Percentiles rank a stretch among this genome's conserved stretches.
These are phyloP conservation scores for Mus spretus DNA, from an alignment of 2,797 vertebrate genomes.

Conservation along the genomic window DNA sequence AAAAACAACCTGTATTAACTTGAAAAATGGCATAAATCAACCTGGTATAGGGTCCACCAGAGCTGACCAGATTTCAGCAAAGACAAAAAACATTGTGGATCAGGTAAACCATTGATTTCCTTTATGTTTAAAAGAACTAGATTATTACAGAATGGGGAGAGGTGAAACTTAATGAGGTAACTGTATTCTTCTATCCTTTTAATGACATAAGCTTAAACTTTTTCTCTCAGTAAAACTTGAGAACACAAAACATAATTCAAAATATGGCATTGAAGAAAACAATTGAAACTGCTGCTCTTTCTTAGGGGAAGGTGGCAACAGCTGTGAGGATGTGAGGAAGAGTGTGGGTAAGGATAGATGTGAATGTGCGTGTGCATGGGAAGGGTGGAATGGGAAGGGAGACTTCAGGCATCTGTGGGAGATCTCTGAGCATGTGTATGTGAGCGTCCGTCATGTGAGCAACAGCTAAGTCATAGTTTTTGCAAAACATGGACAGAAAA, in stretches of 20 bases:
- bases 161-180: constrained; percentile 66
- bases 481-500: constrained; percentile 87
- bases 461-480: constrained; percentile 81
- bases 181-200: constrained; percentile 50
- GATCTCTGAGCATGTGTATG: background rate
- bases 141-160: constrained; percentile 70
- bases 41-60: constrained; percentile 14
- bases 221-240: constrained; percentile 36
- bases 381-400: no score
- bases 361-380: background rate
- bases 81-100: constrained; percentile 69
- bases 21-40: constrained; percentile 39
- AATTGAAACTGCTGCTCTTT: constrained; percentile 44
- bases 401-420: background rate
- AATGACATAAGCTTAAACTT: constrained; percentile 64
- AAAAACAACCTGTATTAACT: background rate
- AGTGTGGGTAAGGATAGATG: background rate
- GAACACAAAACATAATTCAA: constrained; percentile 57
- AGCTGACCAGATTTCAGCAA: constrained; percentile 43
- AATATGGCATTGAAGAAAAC: constrained; percentile 44
- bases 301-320: constrained; percentile 29
- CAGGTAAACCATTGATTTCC: constrained; percentile 69
- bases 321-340: background rate
- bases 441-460: constrained; percentile 47
- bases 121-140: constrained; percentile 69